Evolutionary conservation across 2,888 invertebrate species (phyloP).

Genomic region (Epinotia brunnichana): DNA sequence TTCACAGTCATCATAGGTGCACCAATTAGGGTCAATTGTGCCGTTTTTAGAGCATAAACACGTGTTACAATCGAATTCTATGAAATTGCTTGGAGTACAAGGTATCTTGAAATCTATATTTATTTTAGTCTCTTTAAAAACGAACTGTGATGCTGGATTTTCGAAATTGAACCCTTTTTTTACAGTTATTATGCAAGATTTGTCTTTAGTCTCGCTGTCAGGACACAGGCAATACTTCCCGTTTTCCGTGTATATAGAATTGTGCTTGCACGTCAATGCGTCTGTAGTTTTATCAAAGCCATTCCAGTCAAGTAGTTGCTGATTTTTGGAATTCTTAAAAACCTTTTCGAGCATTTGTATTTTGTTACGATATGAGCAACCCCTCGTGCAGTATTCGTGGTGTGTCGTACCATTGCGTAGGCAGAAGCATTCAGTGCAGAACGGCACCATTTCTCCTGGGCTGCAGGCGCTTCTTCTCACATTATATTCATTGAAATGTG

Average conservation of each 20-base stretch:
- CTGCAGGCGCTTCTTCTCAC: conserved; percentile 56
- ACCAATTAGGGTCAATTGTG: conserved; percentile 73
- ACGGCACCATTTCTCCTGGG: conserved; percentile 67
- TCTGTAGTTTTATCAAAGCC: conserved; percentile 52
- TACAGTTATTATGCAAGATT: conserved; percentile 58
- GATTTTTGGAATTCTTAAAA: conserved; percentile 55
- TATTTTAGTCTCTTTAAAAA: conserved; percentile 44
- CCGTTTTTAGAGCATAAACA: conserved; percentile 75
- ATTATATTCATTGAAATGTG: conserved; percentile 53
- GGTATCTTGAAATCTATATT: conserved; percentile 55
- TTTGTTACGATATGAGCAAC: conserved; percentile 65
- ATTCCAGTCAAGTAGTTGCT: conserved; percentile 55
- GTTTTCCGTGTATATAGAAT: conserved; percentile 62
- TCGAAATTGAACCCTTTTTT: conserved; percentile 44
- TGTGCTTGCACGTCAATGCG: conserved; percentile 59
- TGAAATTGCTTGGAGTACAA: conserved; percentile 71
- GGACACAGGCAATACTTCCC: conserved; percentile 70
- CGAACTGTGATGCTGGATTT: conserved; percentile 41
- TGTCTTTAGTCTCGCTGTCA: conserved; percentile 57
- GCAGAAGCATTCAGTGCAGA: conserved; percentile 73
- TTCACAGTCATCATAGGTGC: conserved; percentile 73
- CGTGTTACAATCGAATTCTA: conserved; percentile 74
- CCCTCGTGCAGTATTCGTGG: conserved; percentile 64
- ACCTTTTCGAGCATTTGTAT: conserved; percentile 64
- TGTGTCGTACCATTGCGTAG: conserved; percentile 56